These are phyloP conservation scores for Corynorhinus townsendii DNA, from an alignment of 2,113 vertebrate genomes.

Conservation along the genomic window DNA sequence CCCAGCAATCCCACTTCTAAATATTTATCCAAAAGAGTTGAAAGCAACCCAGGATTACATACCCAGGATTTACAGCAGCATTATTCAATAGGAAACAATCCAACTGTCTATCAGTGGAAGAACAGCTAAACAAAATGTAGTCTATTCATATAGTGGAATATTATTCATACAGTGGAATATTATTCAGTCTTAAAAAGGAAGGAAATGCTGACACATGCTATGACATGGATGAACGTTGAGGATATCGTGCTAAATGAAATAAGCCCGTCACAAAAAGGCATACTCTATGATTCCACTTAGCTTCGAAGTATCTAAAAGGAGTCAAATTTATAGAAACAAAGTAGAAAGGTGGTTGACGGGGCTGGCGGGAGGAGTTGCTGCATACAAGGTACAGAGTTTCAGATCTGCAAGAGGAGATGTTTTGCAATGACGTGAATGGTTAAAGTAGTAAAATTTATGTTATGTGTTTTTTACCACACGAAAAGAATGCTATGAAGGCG, in stretches of 20 bases:
- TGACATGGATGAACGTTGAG: neutral
- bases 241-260: neutral
- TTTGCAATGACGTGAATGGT: neutral
- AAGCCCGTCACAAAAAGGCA: neutral
- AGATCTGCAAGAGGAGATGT: neutral
- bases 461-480: neutral
- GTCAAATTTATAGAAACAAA: neutral
- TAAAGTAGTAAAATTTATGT: neutral
- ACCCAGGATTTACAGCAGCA: neutral
- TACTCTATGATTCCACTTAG: neutral
- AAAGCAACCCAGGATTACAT: neutral
- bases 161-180: neutral
- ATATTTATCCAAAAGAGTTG: neutral
- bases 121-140: neutral
- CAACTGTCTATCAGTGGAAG: neutral
- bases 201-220: neutral
- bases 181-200: neutral
- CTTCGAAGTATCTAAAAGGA: neutral
- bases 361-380: neutral
- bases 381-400: neutral
- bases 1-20: neutral
- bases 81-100: neutral
- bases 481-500: neutral
- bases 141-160: neutral
- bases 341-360: neutral